These are phyloP conservation scores for Rhinoraja longicauda DNA, from an alignment of 2,797 vertebrate species.

Conservation along the genomic window DNA sequence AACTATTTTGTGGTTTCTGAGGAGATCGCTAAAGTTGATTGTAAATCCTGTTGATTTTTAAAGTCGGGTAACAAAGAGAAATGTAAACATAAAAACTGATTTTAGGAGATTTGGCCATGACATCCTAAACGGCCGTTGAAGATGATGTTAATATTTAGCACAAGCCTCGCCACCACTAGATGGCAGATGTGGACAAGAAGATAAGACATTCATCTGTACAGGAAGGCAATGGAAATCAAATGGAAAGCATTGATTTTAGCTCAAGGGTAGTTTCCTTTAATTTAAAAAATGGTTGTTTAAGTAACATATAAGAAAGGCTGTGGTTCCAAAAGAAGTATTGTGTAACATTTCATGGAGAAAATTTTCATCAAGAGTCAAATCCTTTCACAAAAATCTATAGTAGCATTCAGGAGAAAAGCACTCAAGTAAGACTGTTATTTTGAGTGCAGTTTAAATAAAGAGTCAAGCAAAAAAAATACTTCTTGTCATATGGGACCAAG, in stretches of 20 bases:
- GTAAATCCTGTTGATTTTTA: background rate
- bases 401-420: background rate
- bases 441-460: background rate
- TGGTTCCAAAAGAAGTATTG: background rate
- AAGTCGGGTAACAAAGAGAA: background rate
- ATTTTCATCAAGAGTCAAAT: background rate
- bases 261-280: background rate
- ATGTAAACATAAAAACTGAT: background rate
- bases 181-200: background rate
- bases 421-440: background rate
- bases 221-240: conserved; percentile 13
- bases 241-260: conserved; percentile 2
- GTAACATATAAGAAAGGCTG: background rate
- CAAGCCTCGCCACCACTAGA: background rate
- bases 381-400: background rate
- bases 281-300: conserved; percentile 3
- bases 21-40: background rate
- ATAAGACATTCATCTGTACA: background rate
- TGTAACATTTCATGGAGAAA: background rate
- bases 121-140: background rate
- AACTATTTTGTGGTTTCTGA: background rate
- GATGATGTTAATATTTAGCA: background rate
- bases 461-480: background rate
- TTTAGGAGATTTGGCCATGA: background rate
- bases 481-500: background rate